Percentiles rank a stretch among this genome's conserved stretches.
phyloP scores from a whole-genome alignment of 2,888 invertebrate genomes.

The Palloptera scutellata region DNA sequence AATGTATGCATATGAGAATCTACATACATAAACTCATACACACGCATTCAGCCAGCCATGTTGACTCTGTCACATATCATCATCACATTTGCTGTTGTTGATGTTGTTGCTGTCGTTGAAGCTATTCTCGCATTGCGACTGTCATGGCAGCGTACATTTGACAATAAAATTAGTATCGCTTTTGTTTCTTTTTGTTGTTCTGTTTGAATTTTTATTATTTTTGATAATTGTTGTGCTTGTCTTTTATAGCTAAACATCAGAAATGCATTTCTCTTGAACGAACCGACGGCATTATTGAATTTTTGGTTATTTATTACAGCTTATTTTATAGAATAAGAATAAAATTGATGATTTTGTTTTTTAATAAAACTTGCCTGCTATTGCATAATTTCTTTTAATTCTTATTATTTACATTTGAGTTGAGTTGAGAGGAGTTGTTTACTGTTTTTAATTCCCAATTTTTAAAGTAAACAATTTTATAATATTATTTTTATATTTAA shows the following conservation, averaged over 20 bases:
- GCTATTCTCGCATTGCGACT: not conserved
- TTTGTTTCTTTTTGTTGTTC: conserved; percentile 19
- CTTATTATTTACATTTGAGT: too few relatives aligned
- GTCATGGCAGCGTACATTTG: not conserved
- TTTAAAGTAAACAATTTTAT: too few relatives aligned
- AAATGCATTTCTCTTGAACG: too few relatives aligned
- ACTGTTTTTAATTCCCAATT: too few relatives aligned
- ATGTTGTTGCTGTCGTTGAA: not conserved
- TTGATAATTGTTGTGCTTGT: conserved; percentile 33
- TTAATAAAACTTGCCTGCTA: too few relatives aligned
- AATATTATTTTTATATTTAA: too few relatives aligned
- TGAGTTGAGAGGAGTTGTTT: not conserved
- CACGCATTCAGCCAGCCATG: conserved; percentile 10
- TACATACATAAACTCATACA: not conserved
- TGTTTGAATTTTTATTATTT: conserved; percentile 10
- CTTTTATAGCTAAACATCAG: conserved; percentile 5
- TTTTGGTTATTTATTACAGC: conserved; percentile 2
- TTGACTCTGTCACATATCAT: conserved; percentile 26
- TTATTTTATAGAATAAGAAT: not conserved
- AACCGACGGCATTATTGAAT: too few relatives aligned
- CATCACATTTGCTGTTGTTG: conserved; percentile 3
- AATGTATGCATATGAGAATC: conserved; percentile 1
- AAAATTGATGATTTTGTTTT: not conserved
- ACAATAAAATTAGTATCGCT: not conserved
- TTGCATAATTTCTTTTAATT: too few relatives aligned